Evolutionary conservation across 1,140 invertebrate genomes (phyloP), one percentile per base, ranked within the genome.

Genomic region (Papilio aristodemus): DNA sequence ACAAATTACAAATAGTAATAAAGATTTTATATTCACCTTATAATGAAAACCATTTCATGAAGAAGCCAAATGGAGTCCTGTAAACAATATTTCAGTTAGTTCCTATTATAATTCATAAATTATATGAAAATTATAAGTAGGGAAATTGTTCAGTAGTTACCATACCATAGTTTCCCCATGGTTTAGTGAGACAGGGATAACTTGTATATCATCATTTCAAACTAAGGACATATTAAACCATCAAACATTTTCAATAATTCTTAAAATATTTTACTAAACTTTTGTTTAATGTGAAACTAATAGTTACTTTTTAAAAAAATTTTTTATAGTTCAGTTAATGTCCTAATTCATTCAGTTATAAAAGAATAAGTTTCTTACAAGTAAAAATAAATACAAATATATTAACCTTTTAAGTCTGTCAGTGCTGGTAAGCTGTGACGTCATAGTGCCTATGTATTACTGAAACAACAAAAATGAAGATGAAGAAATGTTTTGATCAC

Each of bases 101-200:
- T 22, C 4, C 19, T 54, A 9, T 4, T 54, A 54, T 25, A 25
- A 54, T 22, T n/a, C n/a, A n/a, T n/a, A 17, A 54, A 54, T 54
- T 25, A 10, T 13, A 10, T 25, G 19, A 1, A 4, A 25, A 22
- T 25, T 22, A 54, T 25, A 54, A 8, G 4, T 39, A n/a, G 4
- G n/a, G n/a, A 5, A 11, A 17, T 5, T 4, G 0, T 54, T 84
- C 81, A 84, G 81, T 76, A 76, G 75, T 87, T 89, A 91, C 87
- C 83, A 89, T 86, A 91, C 86, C 87, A 87, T 87, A 83, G 67
- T 82, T 76, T 89, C 89, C 82, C 87, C 87, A 89, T 58, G 89
- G 72, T 78, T 83, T 77, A 73, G 87, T 91, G 84, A 91, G 89
- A 86, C 89, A 91, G 89, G 89, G 89, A 89, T 90, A 90, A 90